Base-by-base conservation (phyloP, 2,888 invertebrate genomes). In the Emmelina monodactyla region DNA sequence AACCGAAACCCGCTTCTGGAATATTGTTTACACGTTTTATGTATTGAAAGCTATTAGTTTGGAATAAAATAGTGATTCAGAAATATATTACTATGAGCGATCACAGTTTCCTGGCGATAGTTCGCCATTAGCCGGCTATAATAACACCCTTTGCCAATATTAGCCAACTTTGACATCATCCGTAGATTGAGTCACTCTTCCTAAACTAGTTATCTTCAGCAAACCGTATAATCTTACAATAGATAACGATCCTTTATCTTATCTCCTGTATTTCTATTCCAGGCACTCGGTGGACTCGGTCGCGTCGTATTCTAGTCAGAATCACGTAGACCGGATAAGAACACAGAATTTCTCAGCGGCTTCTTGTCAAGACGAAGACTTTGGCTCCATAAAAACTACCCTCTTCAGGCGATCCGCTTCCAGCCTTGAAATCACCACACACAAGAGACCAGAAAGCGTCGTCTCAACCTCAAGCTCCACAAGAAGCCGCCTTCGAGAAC, bases 281-380 rank as follows among this genome's bases (percentile, higher is more conserved):
- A 81, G 81, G 58, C 81, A 81, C 71, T 80, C 81, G 64, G 81
- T 80, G 70, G 81, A 81, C 75, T 80, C 81, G 76, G 82, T 79
- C 72, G 76, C 80, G 73, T 80, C 81, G 76, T 78, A 79, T 75
- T 80, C 80, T 76, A 81, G 80, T 59, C 80, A 80, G 76, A 78
- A 79, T 75, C 80, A 80, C 81, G 80, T 80, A 62, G 80, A 81
- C 78, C 79, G 79, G 59, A 81, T 79, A 65, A 73, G 81, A 63
- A 75, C 78, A 62, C 78, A 78, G 63, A 75, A 76, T 53, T 75
- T 75, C 72, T 76, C 75, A 71, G 65, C 76, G 71, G 73, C 75
- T 73, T 80, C 78, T 72, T 78, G 75, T 73, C 71, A 76, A 58
- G 76, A 78, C 69, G 79, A 78, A 58, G 78, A 78, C 61, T 75